These are phyloP conservation scores for Microtus oregoni DNA, from an alignment of 2,113 vertebrate species.

Conservation along the genomic window DNA sequence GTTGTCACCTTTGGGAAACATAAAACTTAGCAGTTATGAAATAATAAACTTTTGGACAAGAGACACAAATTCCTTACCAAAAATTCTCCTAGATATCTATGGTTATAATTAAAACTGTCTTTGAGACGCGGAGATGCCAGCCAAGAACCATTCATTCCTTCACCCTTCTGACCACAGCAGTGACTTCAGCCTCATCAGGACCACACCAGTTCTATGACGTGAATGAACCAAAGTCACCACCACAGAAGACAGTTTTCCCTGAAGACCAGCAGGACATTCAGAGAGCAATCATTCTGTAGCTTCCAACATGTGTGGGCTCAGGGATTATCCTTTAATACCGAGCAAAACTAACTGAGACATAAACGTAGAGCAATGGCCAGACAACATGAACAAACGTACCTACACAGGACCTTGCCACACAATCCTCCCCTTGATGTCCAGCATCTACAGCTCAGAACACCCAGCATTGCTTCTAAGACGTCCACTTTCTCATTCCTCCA, in stretches of 20 bases:
- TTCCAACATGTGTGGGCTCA: not conserved
- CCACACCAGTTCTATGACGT: not conserved
- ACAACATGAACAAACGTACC: not conserved
- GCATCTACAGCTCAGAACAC: not conserved
- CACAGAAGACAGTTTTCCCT: not conserved
- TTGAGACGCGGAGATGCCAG: slow-evolving; percentile 14
- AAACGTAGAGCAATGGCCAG: not conserved
- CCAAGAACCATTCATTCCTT: not conserved
- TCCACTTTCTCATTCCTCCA: not conserved
- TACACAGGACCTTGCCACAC: not conserved
- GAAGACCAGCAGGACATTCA: not conserved
- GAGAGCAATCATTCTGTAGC: not conserved
- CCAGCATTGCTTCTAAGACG: not conserved
- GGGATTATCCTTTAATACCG: not conserved
- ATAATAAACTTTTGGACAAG: not conserved
- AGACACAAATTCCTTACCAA: slow-evolving; percentile 8
- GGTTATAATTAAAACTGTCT: not conserved
- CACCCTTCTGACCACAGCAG: not conserved
- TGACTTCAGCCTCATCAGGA: not conserved
- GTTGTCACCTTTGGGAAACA: not conserved
- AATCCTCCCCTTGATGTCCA: not conserved
- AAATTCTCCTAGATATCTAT: not conserved
- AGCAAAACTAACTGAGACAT: slow-evolving; percentile 15
- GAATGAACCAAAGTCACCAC: not conserved
- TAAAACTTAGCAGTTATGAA: slow-evolving; percentile 29